phyloP scores from a whole-genome alignment of 1,140 invertebrate genomes.

The Phymorhynchus buccinoides region DNA sequence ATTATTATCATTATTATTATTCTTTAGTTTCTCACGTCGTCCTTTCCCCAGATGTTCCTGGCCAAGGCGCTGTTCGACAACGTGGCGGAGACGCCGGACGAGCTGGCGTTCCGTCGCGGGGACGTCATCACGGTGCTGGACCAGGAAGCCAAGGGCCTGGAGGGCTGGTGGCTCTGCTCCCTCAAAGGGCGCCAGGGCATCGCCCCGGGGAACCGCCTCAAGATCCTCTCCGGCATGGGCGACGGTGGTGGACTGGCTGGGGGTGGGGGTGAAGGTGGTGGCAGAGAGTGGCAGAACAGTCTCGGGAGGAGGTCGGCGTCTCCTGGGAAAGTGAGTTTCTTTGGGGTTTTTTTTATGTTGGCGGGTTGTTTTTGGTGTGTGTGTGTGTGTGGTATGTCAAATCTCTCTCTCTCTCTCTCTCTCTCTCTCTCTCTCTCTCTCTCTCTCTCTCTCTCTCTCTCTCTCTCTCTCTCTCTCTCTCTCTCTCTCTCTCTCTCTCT shows the following conservation, averaged over 20 bases:
- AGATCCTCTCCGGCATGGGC: conserved; percentile 82
- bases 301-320: conserved; percentile 38
- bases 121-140: conserved; percentile 93
- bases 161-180: conserved; percentile 95
- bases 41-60: conserved; percentile 70
- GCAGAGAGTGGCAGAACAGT: conserved; percentile 18
- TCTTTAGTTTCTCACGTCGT: too few relatives aligned
- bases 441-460: not conserved
- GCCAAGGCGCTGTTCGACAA: conserved; percentile 95
- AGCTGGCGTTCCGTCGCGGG: conserved; percentile 91
- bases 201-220: conserved; percentile 92
- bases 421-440: not conserved
- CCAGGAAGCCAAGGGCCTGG: conserved; percentile 89
- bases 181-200: conserved; percentile 89
- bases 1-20: too few relatives aligned
- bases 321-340: conserved; percentile 53
- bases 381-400: not conserved
- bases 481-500: not conserved
- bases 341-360: not conserved
- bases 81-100: conserved; percentile 90
- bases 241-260: conserved; percentile 37
- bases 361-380: not conserved
- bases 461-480: not conserved
- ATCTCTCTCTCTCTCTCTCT: not conserved
- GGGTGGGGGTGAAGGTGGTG: conserved; percentile 21